Base-by-base conservation (phyloP, 2,888 invertebrate species). In the Thecocarcelia acutangulata region DNA sequence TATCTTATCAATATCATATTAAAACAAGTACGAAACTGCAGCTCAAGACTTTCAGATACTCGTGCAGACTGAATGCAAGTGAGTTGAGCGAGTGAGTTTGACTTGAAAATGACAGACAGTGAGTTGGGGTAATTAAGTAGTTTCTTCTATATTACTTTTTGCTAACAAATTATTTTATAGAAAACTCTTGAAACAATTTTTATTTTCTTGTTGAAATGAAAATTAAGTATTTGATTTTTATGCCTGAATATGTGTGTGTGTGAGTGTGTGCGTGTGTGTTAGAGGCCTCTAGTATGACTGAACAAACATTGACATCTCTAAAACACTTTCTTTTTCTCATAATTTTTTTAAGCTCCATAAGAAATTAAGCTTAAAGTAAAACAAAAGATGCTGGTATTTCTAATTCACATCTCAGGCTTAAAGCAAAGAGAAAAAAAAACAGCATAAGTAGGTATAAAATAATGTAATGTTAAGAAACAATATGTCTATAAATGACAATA, bases 1-100 rank as follows among this genome's bases (percentile, higher is more conserved):
- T 82, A 78, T 78, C 82, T 82, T 82, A 82, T 82, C 82, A 82
- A 75, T 70, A 66, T 78, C 42, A 61, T 52, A 70, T 59, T 74
- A 74, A 74, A 70, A 69, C 58, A 70, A 56, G 3, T 19, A 40
- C 50, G 44, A 8, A 33, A 17, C 21, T 21, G 21, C 12, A 9
- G 44, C 40, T 24, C 8, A 5, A 52, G 50, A 17, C 61, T 37
- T 12, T 9, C 15, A 15, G 2, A 15, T 15, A 11, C 6, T 28
- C 28, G 28, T 28, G 6, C 3, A 4, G 3, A 17, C 40, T 40
- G n/a, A 37, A 6, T 42, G 9, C 70, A 37, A 33, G 15, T 13
- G 33, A 3, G 3, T 46, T 21, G 21, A 21, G 17, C 21, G 28
- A 46, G 37, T 54, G 61, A 61, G 21, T 44, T 54, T 50, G 75